Percentiles rank a stretch among this genome's conserved stretches.
These are phyloP conservation scores for Mactromeris polynyma DNA, from an alignment of 2,888 invertebrate species.

Conservation along the genomic window DNA sequence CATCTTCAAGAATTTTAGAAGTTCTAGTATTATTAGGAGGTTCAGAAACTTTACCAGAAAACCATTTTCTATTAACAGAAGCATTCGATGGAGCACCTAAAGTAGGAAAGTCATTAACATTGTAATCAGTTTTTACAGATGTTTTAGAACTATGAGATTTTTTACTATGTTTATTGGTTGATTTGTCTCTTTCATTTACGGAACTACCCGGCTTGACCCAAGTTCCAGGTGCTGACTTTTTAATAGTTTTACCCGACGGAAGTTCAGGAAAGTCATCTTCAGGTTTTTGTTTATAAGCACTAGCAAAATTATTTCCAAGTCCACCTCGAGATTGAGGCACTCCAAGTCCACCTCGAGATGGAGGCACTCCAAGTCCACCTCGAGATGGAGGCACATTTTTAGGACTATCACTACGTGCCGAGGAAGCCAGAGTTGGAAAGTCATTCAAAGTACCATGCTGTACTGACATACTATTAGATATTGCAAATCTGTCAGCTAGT, in stretches of 20 bases:
- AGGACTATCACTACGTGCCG: slow-evolving; percentile 16
- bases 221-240: slow-evolving; percentile 2
- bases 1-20: slow-evolving; percentile 19
- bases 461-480: slow-evolving; percentile 84
- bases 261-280: slow-evolving; percentile 73
- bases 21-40: slow-evolving; percentile 28
- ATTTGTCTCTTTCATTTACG: slow-evolving; percentile 22
- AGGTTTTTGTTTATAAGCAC: slow-evolving; percentile 30
- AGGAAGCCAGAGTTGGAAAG: slow-evolving; percentile 72
- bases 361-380: background rate
- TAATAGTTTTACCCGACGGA: slow-evolving; percentile 47
- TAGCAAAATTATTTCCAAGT: slow-evolving; percentile 10
- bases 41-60: slow-evolving; percentile 25
- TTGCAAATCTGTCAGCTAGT: slow-evolving; percentile 84
- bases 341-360: too few species aligned
- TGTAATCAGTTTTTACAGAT: slow-evolving; percentile 5
- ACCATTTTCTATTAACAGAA: slow-evolving; percentile 44
- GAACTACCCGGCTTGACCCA: slow-evolving; percentile 58
- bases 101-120: slow-evolving; percentile 85
- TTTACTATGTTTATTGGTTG: slow-evolving; percentile 29
- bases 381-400: slow-evolving; percentile 13
- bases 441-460: slow-evolving; percentile 77
- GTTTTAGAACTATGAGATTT: slow-evolving; percentile 13
- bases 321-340: too few species aligned
- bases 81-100: slow-evolving; percentile 67